Evolutionary conservation across 2,888 invertebrate genomes (phyloP).

Genomic region (Lithophane socia): DNA sequence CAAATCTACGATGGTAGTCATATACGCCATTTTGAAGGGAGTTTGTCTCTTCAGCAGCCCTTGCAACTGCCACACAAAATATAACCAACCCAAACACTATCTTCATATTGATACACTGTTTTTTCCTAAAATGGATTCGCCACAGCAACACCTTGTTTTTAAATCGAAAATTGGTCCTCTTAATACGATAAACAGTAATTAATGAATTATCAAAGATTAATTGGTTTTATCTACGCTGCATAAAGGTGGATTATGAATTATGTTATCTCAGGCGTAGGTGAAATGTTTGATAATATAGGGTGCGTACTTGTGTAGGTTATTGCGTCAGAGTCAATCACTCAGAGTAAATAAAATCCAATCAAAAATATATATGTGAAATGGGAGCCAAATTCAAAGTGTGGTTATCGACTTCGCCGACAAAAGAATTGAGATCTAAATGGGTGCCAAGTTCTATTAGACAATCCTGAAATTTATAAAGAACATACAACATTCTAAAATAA

Average conservation of each 20-base stretch:
- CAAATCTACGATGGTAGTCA: slow-evolving; percentile 70
- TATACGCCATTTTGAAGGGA: slow-evolving; percentile 64
- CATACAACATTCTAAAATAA: too few relatives aligned
- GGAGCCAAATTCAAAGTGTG: too few relatives aligned
- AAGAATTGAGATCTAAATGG: too few relatives aligned
- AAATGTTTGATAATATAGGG: slow-evolving; percentile 12
- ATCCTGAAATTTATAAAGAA: too few relatives aligned
- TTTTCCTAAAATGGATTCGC: slow-evolving; percentile 17
- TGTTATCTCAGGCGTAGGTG: neutral
- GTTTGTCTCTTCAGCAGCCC: slow-evolving; percentile 45
- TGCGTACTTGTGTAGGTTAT: neutral
- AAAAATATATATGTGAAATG: too few relatives aligned
- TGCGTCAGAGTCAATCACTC: neutral
- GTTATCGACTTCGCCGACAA: too few relatives aligned
- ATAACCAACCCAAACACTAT: slow-evolving; percentile 41
- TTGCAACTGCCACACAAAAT: slow-evolving; percentile 46
- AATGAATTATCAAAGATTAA: slow-evolving; percentile 47
- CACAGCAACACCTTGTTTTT: neutral
- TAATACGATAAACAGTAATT: slow-evolving; percentile 16
- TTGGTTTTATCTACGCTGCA: slow-evolving; percentile 21
- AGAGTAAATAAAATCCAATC: neutral
- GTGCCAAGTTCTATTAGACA: too few relatives aligned
- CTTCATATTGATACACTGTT: slow-evolving; percentile 46
- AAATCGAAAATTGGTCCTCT: slow-evolving; percentile 13
- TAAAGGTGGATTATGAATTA: neutral